A percentile compares a stretch with the other conserved stretches of the same genome.
phyloP scores from a whole-genome alignment of 2,797 vertebrate species.

The Taenioides sp. region DNA sequence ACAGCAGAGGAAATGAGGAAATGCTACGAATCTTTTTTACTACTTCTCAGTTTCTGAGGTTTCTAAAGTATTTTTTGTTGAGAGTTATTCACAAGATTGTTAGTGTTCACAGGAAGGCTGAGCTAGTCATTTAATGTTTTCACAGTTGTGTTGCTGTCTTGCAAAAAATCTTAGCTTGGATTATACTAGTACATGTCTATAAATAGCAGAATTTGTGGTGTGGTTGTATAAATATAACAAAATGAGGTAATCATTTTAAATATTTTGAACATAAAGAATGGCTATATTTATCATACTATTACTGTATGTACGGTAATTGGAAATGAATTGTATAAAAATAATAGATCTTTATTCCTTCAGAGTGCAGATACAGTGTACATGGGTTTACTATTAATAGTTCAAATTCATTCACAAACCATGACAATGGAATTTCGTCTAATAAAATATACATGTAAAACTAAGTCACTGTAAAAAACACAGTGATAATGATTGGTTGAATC shows the following conservation, averaged over 20 bases:
- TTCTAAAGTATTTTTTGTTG: slow-evolving; percentile 26
- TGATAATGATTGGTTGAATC: slow-evolving; percentile 17
- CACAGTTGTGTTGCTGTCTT: not conserved
- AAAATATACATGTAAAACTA: not conserved
- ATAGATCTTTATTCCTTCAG: slow-evolving; percentile 39
- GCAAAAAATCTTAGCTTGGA: not conserved
- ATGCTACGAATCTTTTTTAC: slow-evolving; percentile 28
- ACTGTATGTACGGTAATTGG: not conserved
- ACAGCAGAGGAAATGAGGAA: slow-evolving; percentile 28
- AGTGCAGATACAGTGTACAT: slow-evolving; percentile 19
- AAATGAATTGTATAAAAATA: slow-evolving; percentile 59
- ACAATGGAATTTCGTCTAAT: not conserved
- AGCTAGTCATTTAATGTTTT: not conserved
- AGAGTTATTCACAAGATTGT: slow-evolving; percentile 13
- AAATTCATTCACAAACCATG: not conserved
- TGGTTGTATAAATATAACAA: not conserved
- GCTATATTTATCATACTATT: not conserved
- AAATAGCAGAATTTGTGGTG: not conserved
- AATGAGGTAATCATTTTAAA: not conserved
- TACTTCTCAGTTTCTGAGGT: slow-evolving; percentile 5
- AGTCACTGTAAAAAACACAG: not conserved
- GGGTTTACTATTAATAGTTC: not conserved
- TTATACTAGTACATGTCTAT: no score
- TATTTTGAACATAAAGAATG: not conserved
- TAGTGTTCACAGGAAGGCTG: not conserved